Conservation (phyloP, 2,797 vertebrate species). For the Pogoniulus pusillus region DNA sequence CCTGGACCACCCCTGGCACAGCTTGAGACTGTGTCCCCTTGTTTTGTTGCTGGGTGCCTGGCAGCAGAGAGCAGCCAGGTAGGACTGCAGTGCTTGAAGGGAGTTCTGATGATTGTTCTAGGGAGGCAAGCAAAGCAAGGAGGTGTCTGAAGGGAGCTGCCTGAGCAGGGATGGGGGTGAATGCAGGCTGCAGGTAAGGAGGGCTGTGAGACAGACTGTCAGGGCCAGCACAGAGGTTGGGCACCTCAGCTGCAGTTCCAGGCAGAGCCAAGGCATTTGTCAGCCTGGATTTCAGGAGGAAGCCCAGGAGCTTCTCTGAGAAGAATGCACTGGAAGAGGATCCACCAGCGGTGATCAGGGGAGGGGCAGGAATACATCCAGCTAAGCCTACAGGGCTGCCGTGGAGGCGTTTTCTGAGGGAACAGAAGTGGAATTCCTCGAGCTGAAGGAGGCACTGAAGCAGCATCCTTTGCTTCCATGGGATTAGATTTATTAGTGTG, state of each 20-base stretch:
- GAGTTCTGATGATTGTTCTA: background rate
- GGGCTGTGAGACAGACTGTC: background rate
- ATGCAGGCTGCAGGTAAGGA: background rate
- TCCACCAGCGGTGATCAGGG: background rate
- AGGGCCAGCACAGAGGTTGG: rapidly evolving
- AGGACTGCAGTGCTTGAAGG: background rate
- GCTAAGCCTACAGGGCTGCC: background rate
- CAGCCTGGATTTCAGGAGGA: background rate
- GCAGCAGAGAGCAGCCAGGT: no score
- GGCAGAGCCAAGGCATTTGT: background rate
- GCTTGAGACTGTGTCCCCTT: no score
- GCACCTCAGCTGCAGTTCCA: background rate
- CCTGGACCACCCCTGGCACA: no score
- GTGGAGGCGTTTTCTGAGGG: background rate
- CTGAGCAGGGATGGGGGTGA: background rate
- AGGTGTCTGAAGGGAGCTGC: background rate
- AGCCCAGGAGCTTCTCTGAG: background rate
- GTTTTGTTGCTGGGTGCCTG: no score
- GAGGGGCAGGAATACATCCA: background rate
- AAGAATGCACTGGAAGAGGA: background rate
- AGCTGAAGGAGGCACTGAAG: background rate
- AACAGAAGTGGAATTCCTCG: background rate
- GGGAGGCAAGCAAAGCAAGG: background rate
- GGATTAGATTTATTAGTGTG: background rate
- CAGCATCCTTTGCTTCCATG: background rate